A percentile compares a stretch with the other conserved stretches of the same genome.
These are phyloP conservation scores for Nyctibius grandis DNA, from an alignment of 2,797 vertebrate genomes.

Conservation along the genomic window DNA sequence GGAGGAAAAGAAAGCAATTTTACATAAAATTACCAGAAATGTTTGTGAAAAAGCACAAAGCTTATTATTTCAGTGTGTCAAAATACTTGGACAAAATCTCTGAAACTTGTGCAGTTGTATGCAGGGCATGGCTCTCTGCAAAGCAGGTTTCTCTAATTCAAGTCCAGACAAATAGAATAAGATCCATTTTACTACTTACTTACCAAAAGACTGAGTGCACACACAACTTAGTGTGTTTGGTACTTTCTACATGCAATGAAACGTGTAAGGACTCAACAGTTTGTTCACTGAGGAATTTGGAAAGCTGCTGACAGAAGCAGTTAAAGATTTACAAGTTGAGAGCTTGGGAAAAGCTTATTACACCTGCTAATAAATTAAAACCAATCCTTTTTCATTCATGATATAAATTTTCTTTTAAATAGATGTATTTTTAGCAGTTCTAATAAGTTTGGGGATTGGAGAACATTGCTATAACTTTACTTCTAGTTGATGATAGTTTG, in stretches of 20 bases:
- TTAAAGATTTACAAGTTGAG: background rate
- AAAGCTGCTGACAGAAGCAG: background rate
- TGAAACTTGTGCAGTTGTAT: background rate
- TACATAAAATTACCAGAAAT: background rate
- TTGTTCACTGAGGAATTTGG: background rate
- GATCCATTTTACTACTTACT: background rate
- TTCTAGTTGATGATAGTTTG: background rate
- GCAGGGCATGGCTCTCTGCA: background rate
- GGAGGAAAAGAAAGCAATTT: background rate
- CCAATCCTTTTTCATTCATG: background rate
- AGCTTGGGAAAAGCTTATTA: background rate
- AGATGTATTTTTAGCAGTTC: background rate
- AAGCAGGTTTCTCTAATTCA: background rate
- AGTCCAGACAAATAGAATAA: background rate
- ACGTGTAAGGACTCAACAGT: background rate
- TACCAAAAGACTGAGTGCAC: background rate
- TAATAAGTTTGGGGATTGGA: background rate
- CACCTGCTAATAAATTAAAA: background rate
- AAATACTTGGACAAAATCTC: background rate
- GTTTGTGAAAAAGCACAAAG: background rate
- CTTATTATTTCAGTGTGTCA: background rate
- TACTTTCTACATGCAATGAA: background rate
- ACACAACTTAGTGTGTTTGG: background rate
- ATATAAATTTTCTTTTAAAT: background rate
- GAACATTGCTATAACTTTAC: background rate